Conservation (phyloP, 2,797 vertebrate species). For the Takifugu ocellatus region DNA sequence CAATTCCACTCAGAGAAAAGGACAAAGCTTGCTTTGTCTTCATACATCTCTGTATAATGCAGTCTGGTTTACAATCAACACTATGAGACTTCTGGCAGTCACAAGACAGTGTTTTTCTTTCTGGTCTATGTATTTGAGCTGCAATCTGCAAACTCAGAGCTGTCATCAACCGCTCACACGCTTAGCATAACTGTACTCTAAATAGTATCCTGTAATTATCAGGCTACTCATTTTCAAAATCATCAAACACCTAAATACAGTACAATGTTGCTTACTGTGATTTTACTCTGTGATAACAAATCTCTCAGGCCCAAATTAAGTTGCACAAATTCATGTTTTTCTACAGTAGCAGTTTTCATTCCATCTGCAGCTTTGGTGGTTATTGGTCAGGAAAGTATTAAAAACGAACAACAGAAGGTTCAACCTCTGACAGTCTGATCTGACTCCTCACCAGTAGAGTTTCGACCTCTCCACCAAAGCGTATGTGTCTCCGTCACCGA, state of each 20-base stretch:
- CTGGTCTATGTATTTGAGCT: too few relatives aligned
- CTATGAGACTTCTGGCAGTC: slow-evolving; percentile 20
- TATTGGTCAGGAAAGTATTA: too few relatives aligned
- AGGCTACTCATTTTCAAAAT: background rate
- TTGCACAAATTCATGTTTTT: background rate
- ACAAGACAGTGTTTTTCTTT: background rate
- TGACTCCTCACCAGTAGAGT: slow-evolving; percentile 86
- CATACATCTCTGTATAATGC: slow-evolving; percentile 1
- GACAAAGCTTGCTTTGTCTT: slow-evolving; percentile 33
- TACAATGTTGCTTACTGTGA: too few relatives aligned
- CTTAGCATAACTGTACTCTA: background rate
- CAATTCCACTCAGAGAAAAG: slow-evolving; percentile 18
- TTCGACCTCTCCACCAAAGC: slow-evolving; percentile 96
- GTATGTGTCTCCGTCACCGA: slow-evolving; percentile 96
- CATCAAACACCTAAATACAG: background rate
- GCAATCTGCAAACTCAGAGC: too few relatives aligned
- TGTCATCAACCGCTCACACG: too few relatives aligned
- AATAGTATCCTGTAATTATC: background rate
- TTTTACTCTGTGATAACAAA: background rate
- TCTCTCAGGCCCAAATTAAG: slow-evolving; percentile 31
- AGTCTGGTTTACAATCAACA: slow-evolving; percentile 9
- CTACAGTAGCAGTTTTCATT: background rate
- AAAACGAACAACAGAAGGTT: too few relatives aligned
- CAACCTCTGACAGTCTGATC: too few relatives aligned
- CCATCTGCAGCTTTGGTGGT: background rate